Conservation (phyloP, 2,797 vertebrate genomes). For the Chaetodon trifasciatus region DNA sequence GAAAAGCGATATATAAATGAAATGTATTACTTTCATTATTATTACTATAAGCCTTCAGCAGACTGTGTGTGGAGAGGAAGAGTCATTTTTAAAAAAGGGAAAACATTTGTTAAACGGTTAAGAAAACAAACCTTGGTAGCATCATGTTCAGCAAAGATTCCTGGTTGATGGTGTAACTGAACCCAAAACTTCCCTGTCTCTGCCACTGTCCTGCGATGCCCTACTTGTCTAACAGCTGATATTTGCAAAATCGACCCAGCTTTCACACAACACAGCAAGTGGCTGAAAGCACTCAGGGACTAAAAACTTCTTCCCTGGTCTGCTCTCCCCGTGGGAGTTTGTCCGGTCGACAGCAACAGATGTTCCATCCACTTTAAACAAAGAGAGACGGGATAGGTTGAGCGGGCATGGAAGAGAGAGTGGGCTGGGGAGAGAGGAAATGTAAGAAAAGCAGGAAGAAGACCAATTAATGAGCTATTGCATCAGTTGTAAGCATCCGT, state of each 20-base stretch:
- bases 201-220: conserved; percentile 7
- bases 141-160: not conserved
- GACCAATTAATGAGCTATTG: not conserved
- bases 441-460: not conserved
- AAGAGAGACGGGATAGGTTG: not conserved
- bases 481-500: not conserved
- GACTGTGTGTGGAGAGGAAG: not conserved
- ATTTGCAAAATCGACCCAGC: conserved; percentile 10
- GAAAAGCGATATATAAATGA: not conserved
- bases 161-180: not conserved
- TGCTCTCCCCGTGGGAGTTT: conserved; percentile 30
- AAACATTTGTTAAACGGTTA: not conserved
- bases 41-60: not conserved
- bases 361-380: conserved; percentile 40
- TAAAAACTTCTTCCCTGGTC: conserved; percentile 39
- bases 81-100: not conserved
- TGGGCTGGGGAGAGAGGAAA: not conserved
- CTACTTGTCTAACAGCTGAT: conserved; percentile 23
- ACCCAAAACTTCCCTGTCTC: not conserved
- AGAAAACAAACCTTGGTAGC: not conserved
- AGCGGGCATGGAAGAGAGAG: not conserved
- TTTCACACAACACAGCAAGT: conserved; percentile 12
- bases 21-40: not conserved
- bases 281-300: conserved; percentile 39
- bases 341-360: conserved; percentile 41